Conservation (phyloP, 2,888 invertebrate genomes). For the Epinotia ramella region DNA sequence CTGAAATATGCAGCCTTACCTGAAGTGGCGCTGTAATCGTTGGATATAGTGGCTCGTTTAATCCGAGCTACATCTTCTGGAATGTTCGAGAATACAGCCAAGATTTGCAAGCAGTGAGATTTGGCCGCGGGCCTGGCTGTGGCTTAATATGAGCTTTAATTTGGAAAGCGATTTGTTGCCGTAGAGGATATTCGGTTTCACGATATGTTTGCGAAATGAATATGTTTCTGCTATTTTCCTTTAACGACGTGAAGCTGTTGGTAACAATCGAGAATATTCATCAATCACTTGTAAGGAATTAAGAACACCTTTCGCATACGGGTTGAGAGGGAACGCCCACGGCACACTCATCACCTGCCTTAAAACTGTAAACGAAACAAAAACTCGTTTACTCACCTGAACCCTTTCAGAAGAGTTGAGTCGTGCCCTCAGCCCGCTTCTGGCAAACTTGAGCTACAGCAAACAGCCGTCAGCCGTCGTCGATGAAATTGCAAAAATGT, state of each 20-base stretch:
- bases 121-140: conserved; percentile 79
- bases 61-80: conserved; percentile 81
- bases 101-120: conserved; percentile 79
- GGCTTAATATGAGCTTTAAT: conserved; percentile 76
- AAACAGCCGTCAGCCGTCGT: conserved; percentile 80
- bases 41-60: conserved; percentile 81
- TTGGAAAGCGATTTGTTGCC: conserved; percentile 63
- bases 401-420: conserved; percentile 76
- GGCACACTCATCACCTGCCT: conserved; percentile 41
- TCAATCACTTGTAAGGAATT: conserved; percentile 26
- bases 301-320: conserved; percentile 27
- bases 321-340: conserved; percentile 38
- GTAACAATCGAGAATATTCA: conserved; percentile 13
- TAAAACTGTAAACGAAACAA: conserved; percentile 52
- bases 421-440: conserved; percentile 70
- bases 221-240: neutral
- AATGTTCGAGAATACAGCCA: conserved; percentile 82
- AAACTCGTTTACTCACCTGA: conserved; percentile 72
- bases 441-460: conserved; percentile 67
- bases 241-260: neutral
- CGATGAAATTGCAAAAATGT: conserved; percentile 85
- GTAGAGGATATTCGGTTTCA: conserved; percentile 46
- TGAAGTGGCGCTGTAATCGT: conserved; percentile 80
- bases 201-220: conserved; percentile 33
- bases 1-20: conserved; percentile 82